phyloP scores from a whole-genome alignment of 1,140 invertebrate genomes.

The Acromyrmex echinatior region DNA sequence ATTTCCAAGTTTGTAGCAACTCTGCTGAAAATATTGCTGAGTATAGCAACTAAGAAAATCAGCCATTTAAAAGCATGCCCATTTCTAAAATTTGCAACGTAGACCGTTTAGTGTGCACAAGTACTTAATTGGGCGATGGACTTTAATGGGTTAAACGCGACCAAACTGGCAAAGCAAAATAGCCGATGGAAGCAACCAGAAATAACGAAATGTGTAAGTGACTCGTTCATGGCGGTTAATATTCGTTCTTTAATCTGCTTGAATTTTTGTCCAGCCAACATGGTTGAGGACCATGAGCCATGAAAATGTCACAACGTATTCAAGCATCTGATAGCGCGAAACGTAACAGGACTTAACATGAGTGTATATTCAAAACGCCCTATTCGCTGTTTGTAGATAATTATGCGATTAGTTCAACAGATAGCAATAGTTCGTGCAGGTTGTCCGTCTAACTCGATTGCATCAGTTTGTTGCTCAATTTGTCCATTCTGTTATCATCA shows the following conservation, averaged over 20 bases:
- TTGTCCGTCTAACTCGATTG: too few relatives aligned
- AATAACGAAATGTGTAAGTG: conserved; percentile 2
- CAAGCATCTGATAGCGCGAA: not conserved
- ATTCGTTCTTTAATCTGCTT: conserved; percentile 22
- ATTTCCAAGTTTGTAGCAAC: too few relatives aligned
- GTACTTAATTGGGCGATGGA: not conserved
- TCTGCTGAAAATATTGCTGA: not conserved
- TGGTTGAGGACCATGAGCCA: not conserved
- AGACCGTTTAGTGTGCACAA: not conserved
- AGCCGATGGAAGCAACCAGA: not conserved
- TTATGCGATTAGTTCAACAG: too few relatives aligned
- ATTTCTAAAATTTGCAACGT: conserved; percentile 4
- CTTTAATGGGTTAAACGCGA: conserved; percentile 5
- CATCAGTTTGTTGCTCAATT: too few relatives aligned
- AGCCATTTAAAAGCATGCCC: not conserved
- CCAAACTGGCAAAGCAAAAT: conserved; percentile 23
- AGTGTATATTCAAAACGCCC: too few relatives aligned
- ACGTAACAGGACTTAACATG: not conserved
- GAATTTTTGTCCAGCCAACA: conserved; percentile 37
- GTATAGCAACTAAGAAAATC: not conserved
- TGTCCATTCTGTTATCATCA: too few relatives aligned
- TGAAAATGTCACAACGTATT: not conserved
- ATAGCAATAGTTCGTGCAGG: too few relatives aligned
- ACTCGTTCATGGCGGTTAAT: conserved; percentile 14
- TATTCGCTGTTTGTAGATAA: too few relatives aligned